Base-by-base conservation (phyloP, 2,797 vertebrate genomes). In the Eutrigla gurnardus region DNA sequence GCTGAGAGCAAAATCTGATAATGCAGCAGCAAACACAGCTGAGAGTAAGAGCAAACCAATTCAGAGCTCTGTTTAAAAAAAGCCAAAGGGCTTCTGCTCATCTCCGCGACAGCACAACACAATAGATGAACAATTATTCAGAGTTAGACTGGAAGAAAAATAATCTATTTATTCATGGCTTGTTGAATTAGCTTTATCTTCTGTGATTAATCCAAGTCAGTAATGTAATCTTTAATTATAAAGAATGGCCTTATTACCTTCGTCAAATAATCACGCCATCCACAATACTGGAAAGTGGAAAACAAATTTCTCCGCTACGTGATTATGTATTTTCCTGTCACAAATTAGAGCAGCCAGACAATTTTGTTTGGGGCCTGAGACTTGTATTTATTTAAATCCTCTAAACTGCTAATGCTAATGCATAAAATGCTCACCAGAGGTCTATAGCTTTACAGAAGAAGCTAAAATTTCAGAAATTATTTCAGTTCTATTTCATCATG, bases 1-100 rank as follows among this genome's bases (percentile, higher is more conserved):
- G 90, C 93, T 92, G 86, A 91, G 88, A 93, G 91, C 87, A 80
- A 90, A 94, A 92, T 93, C 90, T 87, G 92, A 93, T 93, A 93
- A 94, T 91, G 87, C 88, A 88, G 90, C 87, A 77, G 89, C 90
- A 94, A 94, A 94, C 91, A 93, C 88, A 91, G 85, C 88, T 86
- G 82, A 90, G 86, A 84, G 86, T 86, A 83, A 84, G 74, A 92
- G 91, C 90, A 92, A 93, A 92, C 87, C 86, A 85, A 86, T 85
- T 74, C 79, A 82, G 80, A 70, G 82, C 83, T 78, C 80, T 84
- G 83, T 86, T 87, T 82, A 82, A 83, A 88, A 84, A 88, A 84
- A 89, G 86, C 88, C 88, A 92, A 91, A 88, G 86, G 88, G 82
- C 82, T 91, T 39, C 82, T 85, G 89, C 86, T 91, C 85, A 81